Conservation (phyloP, 2,888 invertebrate genomes). For the Hofmannophila pseudospretella region DNA sequence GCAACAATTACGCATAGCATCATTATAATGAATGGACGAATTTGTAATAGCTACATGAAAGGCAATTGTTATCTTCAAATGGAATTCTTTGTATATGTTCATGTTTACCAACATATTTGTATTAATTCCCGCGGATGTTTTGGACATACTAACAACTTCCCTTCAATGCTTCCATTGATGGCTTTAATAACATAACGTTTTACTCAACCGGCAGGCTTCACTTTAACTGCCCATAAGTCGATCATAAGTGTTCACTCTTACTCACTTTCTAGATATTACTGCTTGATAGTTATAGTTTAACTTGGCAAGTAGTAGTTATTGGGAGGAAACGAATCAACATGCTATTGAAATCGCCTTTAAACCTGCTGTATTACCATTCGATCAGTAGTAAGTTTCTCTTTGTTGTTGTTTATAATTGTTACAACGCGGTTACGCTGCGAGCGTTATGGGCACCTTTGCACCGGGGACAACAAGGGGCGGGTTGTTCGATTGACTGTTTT, state of each 20-base stretch:
- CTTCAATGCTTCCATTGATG: neutral
- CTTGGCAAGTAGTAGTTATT: neutral
- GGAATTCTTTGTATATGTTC: too few species aligned
- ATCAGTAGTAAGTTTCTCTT: neutral
- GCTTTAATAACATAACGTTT: neutral
- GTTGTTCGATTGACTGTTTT: too few species aligned
- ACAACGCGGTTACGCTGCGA: too few species aligned
- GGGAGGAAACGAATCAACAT: neutral
- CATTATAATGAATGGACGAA: too few species aligned
- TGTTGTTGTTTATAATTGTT: too few species aligned
- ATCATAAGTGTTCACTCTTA: conserved; percentile 13
- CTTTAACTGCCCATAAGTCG: conserved; percentile 1
- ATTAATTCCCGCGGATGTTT: neutral
- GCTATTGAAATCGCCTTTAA: neutral
- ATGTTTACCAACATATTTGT: neutral
- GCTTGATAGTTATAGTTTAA: neutral
- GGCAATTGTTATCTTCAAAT: too few species aligned
- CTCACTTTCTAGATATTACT: conserved; percentile 23
- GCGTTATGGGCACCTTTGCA: too few species aligned
- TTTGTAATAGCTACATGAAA: too few species aligned
- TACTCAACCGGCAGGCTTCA: neutral
- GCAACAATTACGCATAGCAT: too few species aligned
- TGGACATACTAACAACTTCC: conserved; percentile 1
- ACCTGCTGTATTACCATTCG: neutral
- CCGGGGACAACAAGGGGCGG: too few species aligned